Conservation (phyloP, 2,113 vertebrate genomes). For the Chlamydotis undulata region DNA sequence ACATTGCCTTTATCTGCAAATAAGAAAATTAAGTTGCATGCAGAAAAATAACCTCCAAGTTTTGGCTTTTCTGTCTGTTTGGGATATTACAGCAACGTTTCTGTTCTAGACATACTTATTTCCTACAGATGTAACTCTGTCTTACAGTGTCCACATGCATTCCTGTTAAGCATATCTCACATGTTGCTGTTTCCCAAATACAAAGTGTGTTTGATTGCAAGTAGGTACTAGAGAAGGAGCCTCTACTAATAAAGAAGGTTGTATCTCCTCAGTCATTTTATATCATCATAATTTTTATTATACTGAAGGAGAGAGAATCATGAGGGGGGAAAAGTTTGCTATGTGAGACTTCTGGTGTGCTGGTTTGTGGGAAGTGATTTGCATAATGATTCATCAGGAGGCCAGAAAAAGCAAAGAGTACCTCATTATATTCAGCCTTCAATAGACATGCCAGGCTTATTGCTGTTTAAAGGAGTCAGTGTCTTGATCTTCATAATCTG, state of each 20-base stretch:
- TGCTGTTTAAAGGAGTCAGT: background rate
- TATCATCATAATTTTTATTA: background rate
- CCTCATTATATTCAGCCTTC: background rate
- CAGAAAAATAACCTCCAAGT: background rate
- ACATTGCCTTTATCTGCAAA: background rate
- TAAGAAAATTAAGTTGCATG: background rate
- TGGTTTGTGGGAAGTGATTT: slow-evolving; percentile 12
- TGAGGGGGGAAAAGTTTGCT: background rate
- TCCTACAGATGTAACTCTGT: background rate
- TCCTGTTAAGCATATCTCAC: background rate
- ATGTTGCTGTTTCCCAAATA: background rate
- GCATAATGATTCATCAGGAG: slow-evolving; percentile 6
- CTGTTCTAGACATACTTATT: background rate
- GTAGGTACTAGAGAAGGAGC: background rate
- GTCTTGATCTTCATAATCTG: background rate
- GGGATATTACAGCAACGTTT: background rate
- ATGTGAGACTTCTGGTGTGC: background rate
- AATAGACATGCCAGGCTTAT: background rate
- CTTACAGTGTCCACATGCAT: fast-evolving
- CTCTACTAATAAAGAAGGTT: background rate
- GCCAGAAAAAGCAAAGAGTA: background rate
- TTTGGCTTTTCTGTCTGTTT: background rate
- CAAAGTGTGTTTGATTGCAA: background rate
- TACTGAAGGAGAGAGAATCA: background rate
- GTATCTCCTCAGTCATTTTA: background rate